Conservation (phyloP, 2,113 vertebrate genomes). For the Thalassoma bifasciatum region DNA sequence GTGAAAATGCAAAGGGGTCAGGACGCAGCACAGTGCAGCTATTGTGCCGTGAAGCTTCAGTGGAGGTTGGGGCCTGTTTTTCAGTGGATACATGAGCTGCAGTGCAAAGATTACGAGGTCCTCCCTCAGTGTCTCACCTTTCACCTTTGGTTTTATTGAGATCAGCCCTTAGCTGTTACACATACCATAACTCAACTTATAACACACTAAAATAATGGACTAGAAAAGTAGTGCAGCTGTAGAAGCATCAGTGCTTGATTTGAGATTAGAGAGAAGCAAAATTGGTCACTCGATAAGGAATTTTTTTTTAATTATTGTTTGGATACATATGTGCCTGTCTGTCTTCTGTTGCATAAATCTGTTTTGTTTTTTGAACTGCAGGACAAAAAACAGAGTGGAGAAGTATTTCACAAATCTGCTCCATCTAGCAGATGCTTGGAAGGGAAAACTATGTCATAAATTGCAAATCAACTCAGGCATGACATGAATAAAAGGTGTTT, state of each 20-base stretch:
- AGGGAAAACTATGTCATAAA: too few relatives aligned
- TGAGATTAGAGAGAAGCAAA: not conserved
- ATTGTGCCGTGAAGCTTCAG: conserved; percentile 19
- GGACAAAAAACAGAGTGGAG: not conserved
- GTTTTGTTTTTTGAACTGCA: not conserved
- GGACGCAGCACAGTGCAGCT: conserved; percentile 34
- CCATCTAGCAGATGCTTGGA: too few relatives aligned
- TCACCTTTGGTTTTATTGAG: conserved; percentile 28
- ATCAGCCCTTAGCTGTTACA: conserved; percentile 12
- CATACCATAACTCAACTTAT: conserved; percentile 15
- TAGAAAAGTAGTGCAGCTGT: not conserved
- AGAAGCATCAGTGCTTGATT: not conserved
- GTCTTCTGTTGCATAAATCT: not conserved
- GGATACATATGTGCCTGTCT: too few relatives aligned
- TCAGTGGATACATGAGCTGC: conserved; percentile 36
- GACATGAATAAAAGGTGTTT: too few relatives aligned
- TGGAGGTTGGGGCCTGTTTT: conserved; percentile 1
- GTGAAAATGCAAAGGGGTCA: conserved; percentile 40
- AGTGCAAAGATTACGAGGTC: conserved; percentile 16
- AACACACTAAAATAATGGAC: not conserved
- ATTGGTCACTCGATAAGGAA: not conserved
- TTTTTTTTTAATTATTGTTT: not conserved
- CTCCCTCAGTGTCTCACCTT: conserved; percentile 22
- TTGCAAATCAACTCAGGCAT: too few relatives aligned
- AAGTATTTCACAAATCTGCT: too few relatives aligned